Evolutionary conservation across 1,140 invertebrate genomes (phyloP), one percentile per base, ranked within the genome.

Genomic region (Glossosoma conforme): DNA sequence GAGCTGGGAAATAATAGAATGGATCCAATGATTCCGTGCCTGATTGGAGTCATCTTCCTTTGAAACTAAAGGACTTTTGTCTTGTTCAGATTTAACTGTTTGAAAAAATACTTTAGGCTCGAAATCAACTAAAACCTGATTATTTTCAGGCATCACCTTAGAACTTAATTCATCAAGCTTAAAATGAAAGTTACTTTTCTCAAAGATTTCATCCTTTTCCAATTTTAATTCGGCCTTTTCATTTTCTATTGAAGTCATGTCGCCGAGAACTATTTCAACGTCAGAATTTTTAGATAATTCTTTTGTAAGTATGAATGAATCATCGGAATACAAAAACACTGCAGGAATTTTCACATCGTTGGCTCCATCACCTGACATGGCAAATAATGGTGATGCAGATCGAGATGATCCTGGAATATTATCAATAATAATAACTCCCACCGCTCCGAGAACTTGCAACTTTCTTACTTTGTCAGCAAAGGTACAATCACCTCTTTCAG

Each of bases 291-390:
- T 24, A n/a, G 10, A 35, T 21, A 56, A 30, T 22, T 41, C 18
- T 4, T 35, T 9, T 21, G 40, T 47, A 9, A 56, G 22, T 20
- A 21, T 32, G 15, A 13, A 28, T 5, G 54, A 43, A 52, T 45
- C 28, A 36, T 56, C 48, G 10, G 42, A 52, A 66, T 93, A 97
- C 8, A 98, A 75, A 66, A 98, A 97, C 0, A 96, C 86, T 11
- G 93, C 78, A 0, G 94, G 93, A 63, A 98, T 97, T 38, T 70
- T 80, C 1, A 97, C 84, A 65, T 97, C 90, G 62, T 90, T 83
- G 6, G 76, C 81, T 1, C 91, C 92, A 73, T 96, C 93, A 1
- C 92, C 93, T 8, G 91, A 95, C 94, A 98, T 98, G 2, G 91
- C 90, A 75, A 98, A 98, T 72, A 95, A 81, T 0, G 89, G 83